Conservation (phyloP, 2,113 vertebrate species). For the Sylvietta virens region DNA sequence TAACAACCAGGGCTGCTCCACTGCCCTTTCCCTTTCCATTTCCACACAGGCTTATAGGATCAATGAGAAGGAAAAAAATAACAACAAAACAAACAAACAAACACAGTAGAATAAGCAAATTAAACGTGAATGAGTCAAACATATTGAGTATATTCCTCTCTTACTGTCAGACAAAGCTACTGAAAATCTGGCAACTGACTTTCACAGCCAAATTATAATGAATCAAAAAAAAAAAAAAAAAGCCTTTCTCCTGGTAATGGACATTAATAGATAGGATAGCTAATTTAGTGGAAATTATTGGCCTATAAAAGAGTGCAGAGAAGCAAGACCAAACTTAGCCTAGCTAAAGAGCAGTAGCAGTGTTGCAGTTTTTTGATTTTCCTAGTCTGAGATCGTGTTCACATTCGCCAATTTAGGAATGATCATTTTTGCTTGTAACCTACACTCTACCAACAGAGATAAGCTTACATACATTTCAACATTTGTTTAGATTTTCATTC, state of each 20-base stretch:
- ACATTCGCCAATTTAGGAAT: neutral
- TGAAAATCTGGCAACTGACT: neutral
- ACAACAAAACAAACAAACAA: neutral
- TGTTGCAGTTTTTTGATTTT: neutral
- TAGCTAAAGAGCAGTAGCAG: neutral
- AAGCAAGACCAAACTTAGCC: neutral
- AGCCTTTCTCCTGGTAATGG: neutral
- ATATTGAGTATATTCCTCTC: neutral
- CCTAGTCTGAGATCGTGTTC: neutral
- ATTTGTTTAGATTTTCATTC: neutral
- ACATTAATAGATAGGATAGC: neutral
- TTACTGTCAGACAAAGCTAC: neutral
- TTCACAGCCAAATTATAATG: neutral
- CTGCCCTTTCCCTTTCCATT: neutral
- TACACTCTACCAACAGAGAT: neutral
- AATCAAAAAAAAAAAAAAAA: neutral
- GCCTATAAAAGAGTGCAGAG: neutral
- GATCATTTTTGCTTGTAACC: neutral
- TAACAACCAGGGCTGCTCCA: neutral
- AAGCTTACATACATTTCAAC: neutral
- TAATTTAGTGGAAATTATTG: conserved; percentile 26
- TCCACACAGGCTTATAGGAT: neutral
- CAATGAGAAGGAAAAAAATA: neutral
- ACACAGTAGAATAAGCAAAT: neutral
- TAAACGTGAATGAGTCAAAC: neutral